phyloP scores from a whole-genome alignment of 37 sponge, comb jelly and placozoan species.

The Mnemiopsis leidyi region DNA sequence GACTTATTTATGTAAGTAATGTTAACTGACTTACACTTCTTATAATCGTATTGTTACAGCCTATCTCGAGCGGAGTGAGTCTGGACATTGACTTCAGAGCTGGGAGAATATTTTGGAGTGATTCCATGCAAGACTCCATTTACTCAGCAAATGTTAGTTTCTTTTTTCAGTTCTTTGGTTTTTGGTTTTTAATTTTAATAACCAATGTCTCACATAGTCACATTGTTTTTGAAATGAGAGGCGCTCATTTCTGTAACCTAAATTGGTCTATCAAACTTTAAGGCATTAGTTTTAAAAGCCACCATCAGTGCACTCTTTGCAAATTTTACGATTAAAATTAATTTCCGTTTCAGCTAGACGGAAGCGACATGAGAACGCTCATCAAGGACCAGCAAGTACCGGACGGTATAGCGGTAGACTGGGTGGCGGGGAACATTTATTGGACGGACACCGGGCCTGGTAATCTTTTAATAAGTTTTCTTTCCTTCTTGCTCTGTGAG shows the following conservation, averaged over 20 bases:
- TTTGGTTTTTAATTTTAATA: no score
- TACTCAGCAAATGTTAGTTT: slow-evolving; percentile 6
- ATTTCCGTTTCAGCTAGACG: background rate
- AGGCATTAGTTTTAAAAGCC: no score
- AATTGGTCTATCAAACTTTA: no score
- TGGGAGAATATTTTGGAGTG: background rate
- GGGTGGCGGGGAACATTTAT: slow-evolving; percentile 19
- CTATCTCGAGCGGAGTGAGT: slow-evolving; percentile 45
- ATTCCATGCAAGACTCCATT: background rate
- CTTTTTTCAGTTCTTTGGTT: background rate
- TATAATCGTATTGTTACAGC: background rate
- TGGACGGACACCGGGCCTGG: slow-evolving; percentile 47
- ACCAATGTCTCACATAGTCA: no score
- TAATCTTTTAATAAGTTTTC: background rate
- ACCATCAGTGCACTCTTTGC: no score
- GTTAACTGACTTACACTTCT: no score
- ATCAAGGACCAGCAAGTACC: background rate
- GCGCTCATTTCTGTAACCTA: no score
- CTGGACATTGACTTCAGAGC: slow-evolving; percentile 22
- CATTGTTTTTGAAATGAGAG: no score
- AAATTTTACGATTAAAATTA: no score
- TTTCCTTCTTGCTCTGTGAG: no score
- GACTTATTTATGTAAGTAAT: no score
- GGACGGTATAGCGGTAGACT: slow-evolving; percentile 47
- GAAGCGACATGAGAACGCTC: background rate